phyloP scores from a whole-genome alignment of 1,140 invertebrate genomes.

The Nasonia vitripennis region DNA sequence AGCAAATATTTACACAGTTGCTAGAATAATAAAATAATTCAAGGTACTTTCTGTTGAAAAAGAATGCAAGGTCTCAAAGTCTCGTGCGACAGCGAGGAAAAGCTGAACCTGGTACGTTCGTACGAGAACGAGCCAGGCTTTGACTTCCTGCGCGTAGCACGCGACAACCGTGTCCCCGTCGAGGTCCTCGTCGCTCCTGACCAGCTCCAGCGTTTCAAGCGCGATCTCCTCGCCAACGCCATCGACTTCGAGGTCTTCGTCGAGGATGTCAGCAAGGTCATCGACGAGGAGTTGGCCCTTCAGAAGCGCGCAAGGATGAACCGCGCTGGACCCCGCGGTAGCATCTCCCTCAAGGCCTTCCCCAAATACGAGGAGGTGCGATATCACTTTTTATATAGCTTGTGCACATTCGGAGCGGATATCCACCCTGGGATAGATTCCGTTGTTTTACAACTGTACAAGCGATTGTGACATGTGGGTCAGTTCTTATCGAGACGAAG shows the following conservation, averaged over 20 bases:
- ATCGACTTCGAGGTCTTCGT: slow-evolving; percentile 50
- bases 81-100: slow-evolving; percentile 32
- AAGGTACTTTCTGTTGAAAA: background rate
- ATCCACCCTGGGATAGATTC: background rate
- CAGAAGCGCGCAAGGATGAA: slow-evolving; percentile 2
- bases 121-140: slow-evolving; percentile 30
- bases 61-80: slow-evolving; percentile 55
- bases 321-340: background rate
- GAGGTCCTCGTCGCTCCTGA: slow-evolving; percentile 51
- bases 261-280: slow-evolving; percentile 38
- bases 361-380: background rate
- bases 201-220: slow-evolving; percentile 46
- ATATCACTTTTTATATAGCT: background rate
- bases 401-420: background rate
- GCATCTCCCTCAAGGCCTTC: background rate
- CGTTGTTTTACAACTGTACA: background rate
- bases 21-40: background rate
- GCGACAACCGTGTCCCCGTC: background rate
- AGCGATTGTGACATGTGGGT: background rate
- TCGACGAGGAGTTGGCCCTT: slow-evolving; percentile 32
- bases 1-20: background rate
- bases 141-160: slow-evolving; percentile 47
- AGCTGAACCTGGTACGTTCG: slow-evolving; percentile 30
- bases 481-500: background rate
- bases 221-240: background rate